Conservation (phyloP, 2,797 vertebrate species). For the Smutsia temminckii region DNA sequence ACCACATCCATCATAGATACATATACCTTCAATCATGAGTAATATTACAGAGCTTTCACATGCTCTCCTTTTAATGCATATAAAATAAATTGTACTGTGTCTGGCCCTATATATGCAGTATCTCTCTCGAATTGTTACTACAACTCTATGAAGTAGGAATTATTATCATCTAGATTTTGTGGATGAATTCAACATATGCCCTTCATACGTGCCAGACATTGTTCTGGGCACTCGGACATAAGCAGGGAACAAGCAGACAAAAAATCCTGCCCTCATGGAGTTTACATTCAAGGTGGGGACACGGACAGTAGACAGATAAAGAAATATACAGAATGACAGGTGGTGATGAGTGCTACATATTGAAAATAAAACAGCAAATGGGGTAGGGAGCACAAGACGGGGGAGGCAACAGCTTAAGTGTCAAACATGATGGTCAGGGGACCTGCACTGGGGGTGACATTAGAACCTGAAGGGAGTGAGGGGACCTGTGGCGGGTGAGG, state of each 20-base stretch:
- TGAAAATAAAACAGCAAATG: background rate
- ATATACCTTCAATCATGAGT: background rate
- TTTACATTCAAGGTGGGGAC: background rate
- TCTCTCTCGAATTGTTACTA: background rate
- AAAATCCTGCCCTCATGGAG: background rate
- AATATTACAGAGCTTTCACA: background rate
- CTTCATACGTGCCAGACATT: background rate
- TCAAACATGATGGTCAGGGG: background rate
- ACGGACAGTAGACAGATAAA: background rate
- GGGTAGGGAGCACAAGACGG: too few relatives aligned
- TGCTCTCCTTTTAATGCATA: background rate
- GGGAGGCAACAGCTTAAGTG: background rate
- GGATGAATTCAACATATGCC: background rate
- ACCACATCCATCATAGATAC: background rate
- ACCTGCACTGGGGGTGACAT: background rate
- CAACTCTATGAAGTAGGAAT: background rate
- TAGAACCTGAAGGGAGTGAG: background rate
- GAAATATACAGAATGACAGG: background rate
- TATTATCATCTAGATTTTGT: background rate
- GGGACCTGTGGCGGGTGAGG: background rate
- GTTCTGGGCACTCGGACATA: background rate
- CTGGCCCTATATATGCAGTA: background rate
- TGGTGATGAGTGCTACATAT: background rate
- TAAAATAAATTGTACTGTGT: background rate
- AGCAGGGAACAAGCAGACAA: background rate